These are phyloP conservation scores for Sceloporus tristichus DNA, from an alignment of 2,113 vertebrate genomes.

Conservation along the genomic window DNA sequence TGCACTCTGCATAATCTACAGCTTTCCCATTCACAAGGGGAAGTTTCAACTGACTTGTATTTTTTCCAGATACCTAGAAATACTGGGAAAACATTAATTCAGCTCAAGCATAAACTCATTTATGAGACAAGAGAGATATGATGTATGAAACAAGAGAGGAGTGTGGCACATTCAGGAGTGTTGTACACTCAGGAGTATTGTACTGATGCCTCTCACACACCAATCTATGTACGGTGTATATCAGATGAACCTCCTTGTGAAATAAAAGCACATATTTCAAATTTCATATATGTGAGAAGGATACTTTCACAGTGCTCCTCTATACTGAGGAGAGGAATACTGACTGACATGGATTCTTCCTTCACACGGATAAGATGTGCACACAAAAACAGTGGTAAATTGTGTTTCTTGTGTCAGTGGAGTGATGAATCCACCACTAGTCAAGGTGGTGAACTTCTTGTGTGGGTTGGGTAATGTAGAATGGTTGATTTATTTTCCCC, in stretches of 20 bases:
- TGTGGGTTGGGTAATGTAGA: no score
- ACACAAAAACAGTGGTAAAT: no score
- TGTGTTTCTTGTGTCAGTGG: no score
- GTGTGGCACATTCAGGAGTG: not conserved
- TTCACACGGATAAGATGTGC: no score
- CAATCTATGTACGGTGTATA: not conserved
- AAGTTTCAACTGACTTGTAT: not conserved
- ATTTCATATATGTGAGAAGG: no score
- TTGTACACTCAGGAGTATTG: not conserved
- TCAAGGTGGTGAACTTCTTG: no score
- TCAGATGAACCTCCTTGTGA: not conserved
- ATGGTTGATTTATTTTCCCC: no score
- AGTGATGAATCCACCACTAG: no score
- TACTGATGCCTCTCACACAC: not conserved
- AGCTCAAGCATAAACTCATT: not conserved
- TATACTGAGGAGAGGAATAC: no score
- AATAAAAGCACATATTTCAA: not conserved
- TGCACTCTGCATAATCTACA: not conserved
- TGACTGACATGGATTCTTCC: no score
- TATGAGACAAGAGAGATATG: not conserved
- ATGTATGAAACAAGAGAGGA: not conserved
- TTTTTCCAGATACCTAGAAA: not conserved
- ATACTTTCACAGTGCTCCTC: no score
- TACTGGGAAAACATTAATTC: not conserved
- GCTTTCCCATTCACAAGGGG: not conserved